Conservation (phyloP, 2,113 vertebrate species). For the Motacilla tschutschensis region DNA sequence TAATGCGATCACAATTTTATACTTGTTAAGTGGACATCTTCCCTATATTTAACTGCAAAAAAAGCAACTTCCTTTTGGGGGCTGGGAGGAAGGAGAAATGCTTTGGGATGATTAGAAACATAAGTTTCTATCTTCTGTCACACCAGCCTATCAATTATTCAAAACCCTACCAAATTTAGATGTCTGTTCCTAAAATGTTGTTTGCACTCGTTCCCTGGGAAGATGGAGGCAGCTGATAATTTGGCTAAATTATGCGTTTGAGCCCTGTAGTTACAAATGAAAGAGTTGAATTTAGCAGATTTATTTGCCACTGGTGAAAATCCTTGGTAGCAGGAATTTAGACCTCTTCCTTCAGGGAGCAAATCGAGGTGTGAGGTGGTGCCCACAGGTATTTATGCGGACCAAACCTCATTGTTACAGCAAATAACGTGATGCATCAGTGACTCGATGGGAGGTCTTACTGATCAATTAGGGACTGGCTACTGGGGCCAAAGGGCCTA, state of each 20-base stretch:
- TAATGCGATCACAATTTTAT: slow-evolving; percentile 70
- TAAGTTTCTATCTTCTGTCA: slow-evolving; percentile 58
- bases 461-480: slow-evolving; percentile 30
- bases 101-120: slow-evolving; percentile 70
- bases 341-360: slow-evolving; percentile 17
- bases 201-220: slow-evolving; percentile 34
- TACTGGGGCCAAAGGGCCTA: neutral
- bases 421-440: slow-evolving; percentile 33
- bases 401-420: slow-evolving; percentile 29
- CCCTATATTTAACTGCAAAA: slow-evolving; percentile 58
- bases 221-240: slow-evolving; percentile 28
- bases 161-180: slow-evolving; percentile 54
- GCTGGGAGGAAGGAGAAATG: slow-evolving; percentile 14
- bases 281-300: neutral
- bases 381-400: slow-evolving; percentile 50
- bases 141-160: slow-evolving; percentile 43
- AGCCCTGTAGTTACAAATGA: slow-evolving; percentile 36
- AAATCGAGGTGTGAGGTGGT: neutral
- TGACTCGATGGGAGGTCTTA: slow-evolving; percentile 40
- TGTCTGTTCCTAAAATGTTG: slow-evolving; percentile 60
- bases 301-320: neutral
- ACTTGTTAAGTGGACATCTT: slow-evolving; percentile 70
- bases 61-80: slow-evolving; percentile 39
- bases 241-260: slow-evolving; percentile 51
- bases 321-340: neutral